These are phyloP conservation scores for Drosophila paranaensis DNA, from an alignment of 2,888 invertebrate genomes.

Conservation along the genomic window DNA sequence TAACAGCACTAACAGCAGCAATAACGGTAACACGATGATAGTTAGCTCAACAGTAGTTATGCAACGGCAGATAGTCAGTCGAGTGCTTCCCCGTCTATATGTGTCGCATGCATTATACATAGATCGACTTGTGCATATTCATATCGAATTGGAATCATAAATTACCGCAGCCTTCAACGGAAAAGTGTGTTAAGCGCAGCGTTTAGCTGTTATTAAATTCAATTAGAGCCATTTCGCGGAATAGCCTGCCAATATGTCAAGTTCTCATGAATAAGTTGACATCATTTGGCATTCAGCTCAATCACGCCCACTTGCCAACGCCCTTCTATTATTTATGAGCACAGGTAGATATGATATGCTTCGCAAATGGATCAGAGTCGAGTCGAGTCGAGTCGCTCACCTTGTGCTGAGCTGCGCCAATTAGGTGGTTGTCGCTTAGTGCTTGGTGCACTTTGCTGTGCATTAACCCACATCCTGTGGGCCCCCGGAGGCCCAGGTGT, in stretches of 20 bases:
- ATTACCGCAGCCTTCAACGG: background rate
- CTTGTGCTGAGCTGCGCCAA: conserved; percentile 9
- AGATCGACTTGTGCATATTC: background rate
- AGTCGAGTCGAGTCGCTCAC: background rate
- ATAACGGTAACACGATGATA: background rate
- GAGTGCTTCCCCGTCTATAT: background rate
- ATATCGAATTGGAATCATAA: background rate
- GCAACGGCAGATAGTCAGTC: background rate
- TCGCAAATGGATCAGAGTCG: background rate
- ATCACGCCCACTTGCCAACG: conserved; percentile 2
- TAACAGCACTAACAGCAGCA: background rate
- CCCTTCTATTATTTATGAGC: conserved; percentile 4
- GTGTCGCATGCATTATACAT: background rate
- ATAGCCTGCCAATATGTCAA: conserved; percentile 8
- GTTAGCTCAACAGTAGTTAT: background rate
- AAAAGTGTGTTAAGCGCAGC: conserved; percentile 4
- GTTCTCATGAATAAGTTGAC: conserved; percentile 17
- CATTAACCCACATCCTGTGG: conserved; percentile 54
- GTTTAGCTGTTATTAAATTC: conserved; percentile 11
- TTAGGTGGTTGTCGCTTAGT: conserved; percentile 17
- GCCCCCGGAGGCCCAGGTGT: background rate
- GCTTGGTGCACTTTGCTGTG: conserved; percentile 43
- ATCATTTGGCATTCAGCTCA: conserved; percentile 9
- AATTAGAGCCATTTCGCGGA: conserved; percentile 24
- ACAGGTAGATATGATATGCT: background rate